Evolutionary conservation across 1,140 invertebrate genomes (phyloP).

Genomic region (Parapsyche elsis): DNA sequence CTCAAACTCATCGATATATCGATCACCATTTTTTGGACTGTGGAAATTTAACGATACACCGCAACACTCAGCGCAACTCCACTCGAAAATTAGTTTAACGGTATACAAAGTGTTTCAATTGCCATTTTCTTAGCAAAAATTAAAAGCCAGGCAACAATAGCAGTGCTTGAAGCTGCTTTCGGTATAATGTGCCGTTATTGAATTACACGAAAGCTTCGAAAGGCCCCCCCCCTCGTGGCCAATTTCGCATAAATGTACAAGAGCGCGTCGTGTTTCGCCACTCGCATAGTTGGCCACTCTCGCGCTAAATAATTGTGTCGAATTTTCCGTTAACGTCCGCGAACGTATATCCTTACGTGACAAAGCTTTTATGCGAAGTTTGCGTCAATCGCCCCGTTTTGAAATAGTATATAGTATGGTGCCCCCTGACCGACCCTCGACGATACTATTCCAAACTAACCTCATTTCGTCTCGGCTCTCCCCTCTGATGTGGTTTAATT

Average conservation of each 20-base stretch:
- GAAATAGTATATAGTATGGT: conserved; percentile 47
- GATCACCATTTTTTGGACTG: too few relatives aligned
- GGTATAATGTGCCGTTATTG: background rate
- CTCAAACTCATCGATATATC: too few relatives aligned
- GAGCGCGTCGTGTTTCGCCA: background rate
- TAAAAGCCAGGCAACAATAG: too few relatives aligned
- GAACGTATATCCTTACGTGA: conserved; percentile 31
- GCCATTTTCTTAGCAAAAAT: too few relatives aligned
- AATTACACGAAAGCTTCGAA: background rate
- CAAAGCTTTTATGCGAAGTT: conserved; percentile 54
- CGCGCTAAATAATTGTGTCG: conserved; percentile 11
- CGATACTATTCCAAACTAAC: conserved; percentile 54
- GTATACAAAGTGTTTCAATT: too few relatives aligned
- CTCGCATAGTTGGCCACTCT: background rate
- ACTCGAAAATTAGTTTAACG: too few relatives aligned
- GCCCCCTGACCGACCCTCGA: conserved; percentile 28
- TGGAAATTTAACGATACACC: too few relatives aligned
- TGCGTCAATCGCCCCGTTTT: conserved; percentile 50
- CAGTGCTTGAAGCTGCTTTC: too few relatives aligned
- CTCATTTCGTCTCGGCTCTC: conserved; percentile 49
- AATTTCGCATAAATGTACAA: too few relatives aligned
- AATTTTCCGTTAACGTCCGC: conserved; percentile 24
- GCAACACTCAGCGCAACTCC: too few relatives aligned
- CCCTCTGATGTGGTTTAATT: conserved; percentile 50
- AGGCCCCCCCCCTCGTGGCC: background rate